Conservation (phyloP, 1,140 invertebrate species). For the Homalodisca vitripennis region DNA sequence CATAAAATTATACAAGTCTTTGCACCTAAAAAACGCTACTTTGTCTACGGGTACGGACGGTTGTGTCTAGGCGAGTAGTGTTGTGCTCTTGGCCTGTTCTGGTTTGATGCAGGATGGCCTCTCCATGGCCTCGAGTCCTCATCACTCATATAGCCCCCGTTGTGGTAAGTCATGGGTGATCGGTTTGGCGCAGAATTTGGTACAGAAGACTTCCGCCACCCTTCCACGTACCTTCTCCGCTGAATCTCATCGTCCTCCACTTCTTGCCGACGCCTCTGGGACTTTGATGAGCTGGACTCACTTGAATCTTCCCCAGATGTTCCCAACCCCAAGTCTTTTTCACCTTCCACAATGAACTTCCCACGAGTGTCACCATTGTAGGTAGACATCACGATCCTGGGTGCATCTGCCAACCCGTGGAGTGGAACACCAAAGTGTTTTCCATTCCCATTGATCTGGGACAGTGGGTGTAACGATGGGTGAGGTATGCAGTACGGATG, state of each 20-base stretch:
- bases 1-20: background rate
- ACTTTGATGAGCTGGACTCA: slow-evolving; percentile 69
- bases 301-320: slow-evolving; percentile 80
- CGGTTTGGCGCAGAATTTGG: slow-evolving; percentile 47
- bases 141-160: slow-evolving; percentile 39
- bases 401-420: slow-evolving; percentile 34
- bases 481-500: slow-evolving; percentile 75
- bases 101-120: slow-evolving; percentile 26
- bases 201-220: slow-evolving; percentile 66
- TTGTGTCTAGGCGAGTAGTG: slow-evolving; percentile 22
- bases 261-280: slow-evolving; percentile 53
- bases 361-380: slow-evolving; percentile 39
- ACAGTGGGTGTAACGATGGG: slow-evolving; percentile 55
- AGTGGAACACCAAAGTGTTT: slow-evolving; percentile 36
- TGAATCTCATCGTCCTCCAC: slow-evolving; percentile 57
- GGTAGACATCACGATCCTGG: slow-evolving; percentile 36
- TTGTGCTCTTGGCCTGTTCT: slow-evolving; percentile 6
- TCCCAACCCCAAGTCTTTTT: slow-evolving; percentile 83
- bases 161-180: slow-evolving; percentile 40
- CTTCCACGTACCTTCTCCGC: slow-evolving; percentile 56
- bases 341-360: slow-evolving; percentile 50
- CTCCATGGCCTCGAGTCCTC: slow-evolving; percentile 36
- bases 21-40: too few relatives aligned
- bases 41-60: background rate
- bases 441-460: slow-evolving; percentile 26